Conservation (phyloP, 2,113 vertebrate species). For the Mustela nigripes region DNA sequence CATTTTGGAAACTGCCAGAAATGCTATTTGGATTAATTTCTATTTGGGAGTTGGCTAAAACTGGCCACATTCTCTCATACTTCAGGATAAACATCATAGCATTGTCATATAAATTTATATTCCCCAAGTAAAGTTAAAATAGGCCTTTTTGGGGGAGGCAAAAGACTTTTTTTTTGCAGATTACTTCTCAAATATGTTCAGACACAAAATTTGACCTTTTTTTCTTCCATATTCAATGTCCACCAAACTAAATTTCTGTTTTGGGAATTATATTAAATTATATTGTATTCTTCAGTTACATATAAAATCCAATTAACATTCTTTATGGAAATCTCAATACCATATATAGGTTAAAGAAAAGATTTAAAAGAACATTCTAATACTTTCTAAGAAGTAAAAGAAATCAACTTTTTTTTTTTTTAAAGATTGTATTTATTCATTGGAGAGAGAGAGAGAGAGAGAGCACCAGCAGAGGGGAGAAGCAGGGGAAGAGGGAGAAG, state of each 20-base stretch:
- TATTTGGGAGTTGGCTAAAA: constrained; percentile 56
- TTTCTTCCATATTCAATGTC: neutral
- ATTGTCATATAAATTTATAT: constrained; percentile 11
- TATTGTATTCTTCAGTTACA: constrained; percentile 37
- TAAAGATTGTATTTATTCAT: neutral
- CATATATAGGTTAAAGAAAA: neutral
- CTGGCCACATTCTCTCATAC: neutral
- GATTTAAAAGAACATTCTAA: constrained; percentile 13
- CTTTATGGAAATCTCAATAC: constrained; percentile 5
- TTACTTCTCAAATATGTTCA: constrained; percentile 22
- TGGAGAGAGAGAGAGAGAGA: neutral
- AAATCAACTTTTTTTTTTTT: neutral
- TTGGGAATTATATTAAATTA: neutral
- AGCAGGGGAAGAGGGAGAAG: too few species aligned
- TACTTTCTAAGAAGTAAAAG: neutral
- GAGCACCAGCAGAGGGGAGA: too few species aligned
- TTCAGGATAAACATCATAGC: constrained; percentile 18
- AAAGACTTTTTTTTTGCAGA: neutral
- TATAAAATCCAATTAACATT: neutral
- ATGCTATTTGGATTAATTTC: constrained; percentile 52
- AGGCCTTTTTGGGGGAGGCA: neutral
- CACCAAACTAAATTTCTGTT: constrained; percentile 50
- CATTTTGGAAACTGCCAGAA: constrained; percentile 41
- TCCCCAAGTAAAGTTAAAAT: constrained; percentile 47
- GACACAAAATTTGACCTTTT: neutral